Evolutionary conservation across 2,888 invertebrate species (phyloP).

Genomic region (Eupsilia transversa): DNA sequence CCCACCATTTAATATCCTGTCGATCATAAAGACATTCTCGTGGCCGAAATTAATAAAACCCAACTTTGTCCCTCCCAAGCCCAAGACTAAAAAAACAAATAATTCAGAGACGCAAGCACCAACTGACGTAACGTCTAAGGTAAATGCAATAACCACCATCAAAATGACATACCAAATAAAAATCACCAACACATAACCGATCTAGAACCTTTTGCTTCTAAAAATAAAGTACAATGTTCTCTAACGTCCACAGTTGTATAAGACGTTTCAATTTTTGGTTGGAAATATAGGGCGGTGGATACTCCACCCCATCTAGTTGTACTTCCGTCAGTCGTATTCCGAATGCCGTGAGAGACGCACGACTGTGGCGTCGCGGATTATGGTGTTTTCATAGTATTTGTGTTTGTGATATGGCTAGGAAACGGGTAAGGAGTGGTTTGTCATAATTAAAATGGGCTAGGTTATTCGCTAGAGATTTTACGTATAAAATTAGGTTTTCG

Average conservation of each 20-base stretch:
- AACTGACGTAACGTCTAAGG: slow-evolving; percentile 66
- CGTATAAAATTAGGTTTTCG: slow-evolving; percentile 25
- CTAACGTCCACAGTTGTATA: slow-evolving; percentile 64
- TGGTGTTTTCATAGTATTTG: slow-evolving; percentile 72
- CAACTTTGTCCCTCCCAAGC: slow-evolving; percentile 32
- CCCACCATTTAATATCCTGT: slow-evolving; percentile 14
- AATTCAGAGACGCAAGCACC: slow-evolving; percentile 55
- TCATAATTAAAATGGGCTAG: slow-evolving; percentile 58
- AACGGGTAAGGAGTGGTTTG: slow-evolving; percentile 83
- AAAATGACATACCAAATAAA: slow-evolving; percentile 61
- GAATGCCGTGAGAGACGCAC: slow-evolving; percentile 72
- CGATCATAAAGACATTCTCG: slow-evolving; percentile 37
- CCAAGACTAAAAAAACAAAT: slow-evolving; percentile 57
- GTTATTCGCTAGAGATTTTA: slow-evolving; percentile 51
- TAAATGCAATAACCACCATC: slow-evolving; percentile 73
- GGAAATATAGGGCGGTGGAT: slow-evolving; percentile 80
- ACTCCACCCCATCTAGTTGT: slow-evolving; percentile 73
- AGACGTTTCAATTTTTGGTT: slow-evolving; percentile 70
- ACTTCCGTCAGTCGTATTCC: slow-evolving; percentile 78
- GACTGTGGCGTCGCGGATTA: slow-evolving; percentile 62
- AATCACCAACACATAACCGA: slow-evolving; percentile 43
- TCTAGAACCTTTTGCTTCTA: slow-evolving; percentile 55
- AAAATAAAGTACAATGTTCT: slow-evolving; percentile 63
- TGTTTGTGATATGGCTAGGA: slow-evolving; percentile 83
- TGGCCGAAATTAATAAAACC: slow-evolving; percentile 49